These are phyloP conservation scores for Leptodactylus fallax DNA, from an alignment of 2,797 vertebrate genomes.

Conservation along the genomic window DNA sequence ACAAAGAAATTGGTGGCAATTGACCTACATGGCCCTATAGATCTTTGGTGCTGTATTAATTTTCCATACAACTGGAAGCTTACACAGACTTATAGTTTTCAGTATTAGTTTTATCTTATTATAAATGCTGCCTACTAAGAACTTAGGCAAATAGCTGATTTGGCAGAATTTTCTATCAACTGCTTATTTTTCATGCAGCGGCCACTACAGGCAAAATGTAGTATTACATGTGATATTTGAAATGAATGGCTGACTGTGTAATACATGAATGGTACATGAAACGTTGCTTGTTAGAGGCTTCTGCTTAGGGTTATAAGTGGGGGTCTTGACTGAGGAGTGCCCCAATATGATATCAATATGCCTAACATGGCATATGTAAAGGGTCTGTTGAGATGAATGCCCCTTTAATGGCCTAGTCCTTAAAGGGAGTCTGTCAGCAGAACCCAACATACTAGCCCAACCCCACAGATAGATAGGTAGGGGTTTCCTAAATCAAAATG, in stretches of 20 bases:
- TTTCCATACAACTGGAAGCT: neutral
- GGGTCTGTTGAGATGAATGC: neutral
- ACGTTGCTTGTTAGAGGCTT: neutral
- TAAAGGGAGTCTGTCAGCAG: no score
- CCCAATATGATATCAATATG: no score
- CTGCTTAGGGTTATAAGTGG: neutral
- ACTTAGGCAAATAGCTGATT: neutral
- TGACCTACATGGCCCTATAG: no score
- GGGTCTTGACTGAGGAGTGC: neutral
- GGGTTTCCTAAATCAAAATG: no score
- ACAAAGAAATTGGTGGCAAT: neutral
- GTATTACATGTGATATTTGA: neutral
- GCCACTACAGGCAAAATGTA: neutral
- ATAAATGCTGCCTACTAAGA: neutral
- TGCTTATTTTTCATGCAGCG: neutral
- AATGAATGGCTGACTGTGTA: neutral
- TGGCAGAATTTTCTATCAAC: neutral
- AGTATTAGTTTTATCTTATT: no score
- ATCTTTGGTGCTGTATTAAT: neutral
- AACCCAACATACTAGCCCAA: no score
- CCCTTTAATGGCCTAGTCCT: neutral
- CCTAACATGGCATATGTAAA: neutral
- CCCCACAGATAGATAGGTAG: no score
- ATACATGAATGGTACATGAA: neutral
- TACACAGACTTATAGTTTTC: no score